These are phyloP conservation scores for Brachionichthys hirsutus DNA, from an alignment of 2,113 vertebrate genomes.

Conservation along the genomic window DNA sequence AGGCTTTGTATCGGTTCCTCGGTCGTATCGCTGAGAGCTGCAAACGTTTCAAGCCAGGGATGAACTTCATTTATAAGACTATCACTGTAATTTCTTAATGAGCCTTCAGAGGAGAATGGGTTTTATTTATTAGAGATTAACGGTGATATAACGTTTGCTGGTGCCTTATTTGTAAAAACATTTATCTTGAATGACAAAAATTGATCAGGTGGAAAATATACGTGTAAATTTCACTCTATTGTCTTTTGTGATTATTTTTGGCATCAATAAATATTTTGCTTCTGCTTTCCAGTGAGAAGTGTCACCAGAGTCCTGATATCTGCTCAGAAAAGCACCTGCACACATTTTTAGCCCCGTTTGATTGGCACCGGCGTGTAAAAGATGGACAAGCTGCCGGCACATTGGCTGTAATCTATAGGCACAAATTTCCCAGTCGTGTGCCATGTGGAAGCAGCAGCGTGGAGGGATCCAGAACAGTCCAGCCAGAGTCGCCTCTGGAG, in stretches of 20 bases:
- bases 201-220: conserved; percentile 14
- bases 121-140: conserved; percentile 13
- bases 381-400: conserved; percentile 41
- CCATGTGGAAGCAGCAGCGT: conserved; percentile 40
- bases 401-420: conserved; percentile 51
- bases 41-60: conserved; percentile 48
- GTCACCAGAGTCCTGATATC: conserved; percentile 25
- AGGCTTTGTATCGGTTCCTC: conserved; percentile 61
- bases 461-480: conserved; percentile 25
- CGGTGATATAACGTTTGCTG: neutral
- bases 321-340: conserved; percentile 10
- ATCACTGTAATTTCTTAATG: conserved; percentile 27
- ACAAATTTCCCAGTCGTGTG: conserved; percentile 59
- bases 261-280: conserved; percentile 55
- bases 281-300: conserved; percentile 15
- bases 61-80: conserved; percentile 52
- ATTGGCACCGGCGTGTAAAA: conserved; percentile 53
- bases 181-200: neutral
- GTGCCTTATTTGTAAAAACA: conserved; percentile 21
- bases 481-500: conserved; percentile 11
- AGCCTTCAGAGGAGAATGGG: conserved; percentile 1
- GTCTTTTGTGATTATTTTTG: conserved; percentile 16
- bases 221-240: conserved; percentile 12
- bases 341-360: conserved; percentile 51
- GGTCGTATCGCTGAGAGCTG: conserved; percentile 44